These are phyloP conservation scores for Iselma pallidipennis DNA, from an alignment of 2,888 invertebrate species.

Conservation along the genomic window DNA sequence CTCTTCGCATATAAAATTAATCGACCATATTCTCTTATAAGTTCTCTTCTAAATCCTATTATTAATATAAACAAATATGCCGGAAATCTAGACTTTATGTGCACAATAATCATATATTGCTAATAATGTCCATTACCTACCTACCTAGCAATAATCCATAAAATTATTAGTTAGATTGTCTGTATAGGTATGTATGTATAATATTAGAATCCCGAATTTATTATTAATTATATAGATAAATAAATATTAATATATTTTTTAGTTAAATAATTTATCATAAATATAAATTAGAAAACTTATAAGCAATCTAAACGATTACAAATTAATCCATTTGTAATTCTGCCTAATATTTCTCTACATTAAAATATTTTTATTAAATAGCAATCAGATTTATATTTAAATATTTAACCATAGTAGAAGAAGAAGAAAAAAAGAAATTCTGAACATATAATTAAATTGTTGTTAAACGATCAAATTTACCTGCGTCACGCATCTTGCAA, in stretches of 20 bases:
- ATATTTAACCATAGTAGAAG: neutral
- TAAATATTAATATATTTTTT: neutral
- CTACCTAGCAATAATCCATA: neutral
- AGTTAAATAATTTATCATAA: neutral
- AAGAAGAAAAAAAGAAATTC: neutral
- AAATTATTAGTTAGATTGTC: neutral
- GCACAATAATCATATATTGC: neutral
- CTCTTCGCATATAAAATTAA: no score
- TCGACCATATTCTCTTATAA: neutral
- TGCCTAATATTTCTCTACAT: neutral
- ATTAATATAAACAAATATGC: neutral
- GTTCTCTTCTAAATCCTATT: neutral
- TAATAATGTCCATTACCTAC: neutral
- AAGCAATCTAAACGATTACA: no score
- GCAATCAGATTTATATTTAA: neutral
- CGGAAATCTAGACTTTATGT: neutral
- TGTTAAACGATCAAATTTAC: neutral
- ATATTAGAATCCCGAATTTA: neutral
- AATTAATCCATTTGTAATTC: neutral
- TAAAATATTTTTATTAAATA: neutral
- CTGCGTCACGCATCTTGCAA: no score
- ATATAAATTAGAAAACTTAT: neutral
- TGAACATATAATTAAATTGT: neutral
- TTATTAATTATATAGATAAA: neutral
- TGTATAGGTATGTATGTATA: neutral